Evolutionary conservation across 2,797 vertebrate species (phyloP).

Genomic region (Micropoecilia bifurca): DNA sequence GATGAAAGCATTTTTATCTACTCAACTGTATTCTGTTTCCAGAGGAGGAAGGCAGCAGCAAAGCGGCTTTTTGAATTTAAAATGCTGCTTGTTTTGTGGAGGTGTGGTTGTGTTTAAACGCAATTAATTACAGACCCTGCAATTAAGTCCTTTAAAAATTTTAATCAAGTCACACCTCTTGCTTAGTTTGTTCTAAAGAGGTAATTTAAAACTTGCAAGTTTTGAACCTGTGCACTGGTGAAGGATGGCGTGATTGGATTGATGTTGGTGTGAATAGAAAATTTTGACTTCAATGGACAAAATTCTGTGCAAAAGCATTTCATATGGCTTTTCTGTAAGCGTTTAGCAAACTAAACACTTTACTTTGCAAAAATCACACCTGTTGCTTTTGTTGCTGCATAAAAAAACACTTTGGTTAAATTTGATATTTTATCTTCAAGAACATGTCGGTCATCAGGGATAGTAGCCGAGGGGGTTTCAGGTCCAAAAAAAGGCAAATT

Average conservation of each 20-base stretch:
- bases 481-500: not conserved
- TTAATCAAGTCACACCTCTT: too few species aligned
- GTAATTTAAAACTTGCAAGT: not conserved
- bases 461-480: not conserved
- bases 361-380: not conserved
- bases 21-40: not conserved
- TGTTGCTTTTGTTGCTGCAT: not conserved
- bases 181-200: not conserved
- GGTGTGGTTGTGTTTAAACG: too few species aligned
- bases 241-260: not conserved
- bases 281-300: not conserved
- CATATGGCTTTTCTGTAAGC: not conserved
- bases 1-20: not conserved
- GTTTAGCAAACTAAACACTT: not conserved
- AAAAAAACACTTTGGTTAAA: not conserved
- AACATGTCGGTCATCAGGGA: not conserved
- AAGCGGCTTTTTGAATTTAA: too few species aligned
- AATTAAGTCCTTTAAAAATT: too few species aligned
- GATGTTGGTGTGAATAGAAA: not conserved
- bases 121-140: too few species aligned
- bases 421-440: not conserved
- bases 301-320: not conserved
- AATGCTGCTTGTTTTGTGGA: too few species aligned
- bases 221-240: not conserved
- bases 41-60: not conserved